A percentile compares a stretch with the other conserved stretches of the same genome.
Conservation (phyloP, 2,888 invertebrate species). For the Nebria brevicollis region DNA sequence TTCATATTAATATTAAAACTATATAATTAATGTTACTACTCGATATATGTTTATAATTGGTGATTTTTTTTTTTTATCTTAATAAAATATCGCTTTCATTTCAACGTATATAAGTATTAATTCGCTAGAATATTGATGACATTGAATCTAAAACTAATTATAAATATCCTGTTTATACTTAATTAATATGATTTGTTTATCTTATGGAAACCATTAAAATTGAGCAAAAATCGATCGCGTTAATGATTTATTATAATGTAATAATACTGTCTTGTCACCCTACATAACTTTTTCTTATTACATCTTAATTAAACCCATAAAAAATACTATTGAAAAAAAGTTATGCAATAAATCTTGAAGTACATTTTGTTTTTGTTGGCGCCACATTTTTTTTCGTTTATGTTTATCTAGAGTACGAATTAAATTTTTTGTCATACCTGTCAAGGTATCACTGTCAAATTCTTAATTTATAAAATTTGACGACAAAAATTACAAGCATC, state of each 20-base stretch:
- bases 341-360: neutral
- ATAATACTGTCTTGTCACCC: neutral
- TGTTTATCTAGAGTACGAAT: no score
- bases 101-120: neutral
- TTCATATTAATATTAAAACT: neutral
- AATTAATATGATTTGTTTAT: neutral
- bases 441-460: no score
- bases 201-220: neutral
- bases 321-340: neutral
- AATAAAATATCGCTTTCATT: neutral
- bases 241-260: neutral
- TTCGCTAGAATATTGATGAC: neutral
- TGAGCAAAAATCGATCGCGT: neutral
- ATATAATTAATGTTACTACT: neutral
- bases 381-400: no score
- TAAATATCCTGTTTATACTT: neutral
- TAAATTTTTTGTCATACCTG: no score
- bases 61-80: neutral
- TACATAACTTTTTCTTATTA: no score
- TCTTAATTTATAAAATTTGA: no score
- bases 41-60: neutral
- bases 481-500: no score
- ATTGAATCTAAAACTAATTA: slow-evolving; percentile 1
- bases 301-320: neutral
- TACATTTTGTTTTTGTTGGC: no score